Conservation (phyloP, 2,797 vertebrate genomes). For the Spea hammondii region DNA sequence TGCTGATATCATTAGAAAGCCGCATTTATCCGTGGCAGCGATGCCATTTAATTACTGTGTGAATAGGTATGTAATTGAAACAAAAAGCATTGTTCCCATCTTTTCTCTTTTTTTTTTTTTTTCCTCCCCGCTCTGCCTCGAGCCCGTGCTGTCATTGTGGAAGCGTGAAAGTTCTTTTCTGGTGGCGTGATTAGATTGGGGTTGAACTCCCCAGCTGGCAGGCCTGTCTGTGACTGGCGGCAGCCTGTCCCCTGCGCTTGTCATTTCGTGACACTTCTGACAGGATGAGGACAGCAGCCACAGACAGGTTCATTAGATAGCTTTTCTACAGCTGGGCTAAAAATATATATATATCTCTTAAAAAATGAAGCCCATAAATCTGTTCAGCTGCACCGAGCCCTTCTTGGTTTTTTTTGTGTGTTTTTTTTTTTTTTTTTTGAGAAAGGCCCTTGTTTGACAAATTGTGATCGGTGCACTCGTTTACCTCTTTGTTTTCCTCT, state of each 20-base stretch:
- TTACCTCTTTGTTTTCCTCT: constrained; percentile 77
- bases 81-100: constrained; percentile 78
- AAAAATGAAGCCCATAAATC: constrained; percentile 81
- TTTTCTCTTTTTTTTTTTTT: neutral
- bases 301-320: constrained; percentile 99
- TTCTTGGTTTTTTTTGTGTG: constrained; percentile 67
- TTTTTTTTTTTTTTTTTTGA: constrained; percentile 65
- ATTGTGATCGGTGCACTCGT: constrained; percentile 81
- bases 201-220: constrained; percentile 99
- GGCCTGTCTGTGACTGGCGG: constrained; percentile 98
- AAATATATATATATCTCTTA: constrained; percentile 71
- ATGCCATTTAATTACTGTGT: constrained; percentile 61
- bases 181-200: constrained; percentile 98
- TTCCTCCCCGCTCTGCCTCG: constrained; percentile 61
- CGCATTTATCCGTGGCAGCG: constrained; percentile 56
- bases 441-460: constrained; percentile 90
- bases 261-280: constrained; percentile 99
- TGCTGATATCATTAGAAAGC: constrained; percentile 64
- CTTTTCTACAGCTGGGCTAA: constrained; percentile 93
- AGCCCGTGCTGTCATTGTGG: constrained; percentile 76
- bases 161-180: constrained; percentile 85
- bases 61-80: constrained; percentile 69
- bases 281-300: constrained; percentile 98
- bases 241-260: constrained; percentile 93
- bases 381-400: constrained; percentile 75